A percentile compares a stretch with the other conserved stretches of the same genome.
Evolutionary conservation across 2,113 vertebrate genomes (phyloP).

Genomic region (Hippocampus barbouri): DNA sequence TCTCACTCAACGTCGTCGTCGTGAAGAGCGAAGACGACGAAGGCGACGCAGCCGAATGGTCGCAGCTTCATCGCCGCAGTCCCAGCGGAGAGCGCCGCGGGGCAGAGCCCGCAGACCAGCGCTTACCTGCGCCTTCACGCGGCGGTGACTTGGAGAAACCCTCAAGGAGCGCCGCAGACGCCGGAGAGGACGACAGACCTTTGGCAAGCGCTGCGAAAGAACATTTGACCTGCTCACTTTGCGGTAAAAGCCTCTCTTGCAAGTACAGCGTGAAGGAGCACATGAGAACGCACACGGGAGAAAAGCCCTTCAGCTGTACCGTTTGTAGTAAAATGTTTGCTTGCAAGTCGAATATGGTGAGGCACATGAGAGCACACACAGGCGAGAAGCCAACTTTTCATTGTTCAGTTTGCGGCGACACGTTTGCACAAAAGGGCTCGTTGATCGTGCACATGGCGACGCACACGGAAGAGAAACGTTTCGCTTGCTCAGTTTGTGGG

Average conservation of each 20-base stretch:
- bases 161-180: neutral
- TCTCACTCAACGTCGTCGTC: neutral
- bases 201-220: neutral
- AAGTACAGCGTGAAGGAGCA: neutral
- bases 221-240: slow-evolving; percentile 1
- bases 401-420: neutral
- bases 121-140: neutral
- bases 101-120: neutral
- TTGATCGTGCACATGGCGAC: neutral
- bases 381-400: neutral
- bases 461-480: neutral
- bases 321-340: neutral
- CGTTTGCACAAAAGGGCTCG: neutral
- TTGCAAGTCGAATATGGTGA: slow-evolving; percentile 1
- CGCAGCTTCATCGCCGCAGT: neutral
- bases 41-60: neutral
- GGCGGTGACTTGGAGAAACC: neutral
- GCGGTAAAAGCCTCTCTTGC: neutral
- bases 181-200: neutral
- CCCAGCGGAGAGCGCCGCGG: neutral
- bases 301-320: neutral
- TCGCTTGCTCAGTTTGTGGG: neutral
- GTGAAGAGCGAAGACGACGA: neutral
- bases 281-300: slow-evolving; percentile 6
- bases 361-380: neutral